Conservation (phyloP, 2,113 vertebrate genomes). For the Tragelaphus imberbis region DNA sequence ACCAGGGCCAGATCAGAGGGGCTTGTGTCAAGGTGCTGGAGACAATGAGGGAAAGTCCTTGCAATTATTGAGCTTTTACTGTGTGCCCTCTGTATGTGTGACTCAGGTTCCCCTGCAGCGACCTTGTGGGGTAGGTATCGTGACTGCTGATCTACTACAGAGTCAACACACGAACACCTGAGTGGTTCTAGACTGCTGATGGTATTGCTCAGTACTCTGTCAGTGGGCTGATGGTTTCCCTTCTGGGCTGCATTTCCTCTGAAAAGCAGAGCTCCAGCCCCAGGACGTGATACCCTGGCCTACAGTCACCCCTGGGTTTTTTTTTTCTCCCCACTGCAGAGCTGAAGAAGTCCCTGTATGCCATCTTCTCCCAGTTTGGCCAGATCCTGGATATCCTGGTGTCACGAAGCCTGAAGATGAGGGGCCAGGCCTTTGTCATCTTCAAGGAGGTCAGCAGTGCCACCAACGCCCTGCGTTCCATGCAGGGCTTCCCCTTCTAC, state of each 20-base stretch:
- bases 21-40: not conserved
- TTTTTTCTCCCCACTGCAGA: conserved; percentile 75
- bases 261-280: not conserved
- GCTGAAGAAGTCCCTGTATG: conserved; percentile 93
- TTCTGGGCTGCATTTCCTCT: not conserved
- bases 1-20: not conserved
- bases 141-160: not conserved
- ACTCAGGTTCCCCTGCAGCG: not conserved
- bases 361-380: conserved; percentile 95
- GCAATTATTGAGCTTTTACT: accelerated
- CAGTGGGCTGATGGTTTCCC: not conserved
- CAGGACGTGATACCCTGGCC: not conserved
- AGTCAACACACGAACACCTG: accelerated
- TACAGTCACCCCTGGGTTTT: not conserved
- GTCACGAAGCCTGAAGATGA: conserved; percentile 89
- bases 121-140: not conserved
- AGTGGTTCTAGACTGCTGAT: not conserved
- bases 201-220: not conserved
- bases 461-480: conserved; percentile 91
- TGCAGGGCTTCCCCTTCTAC: conserved; percentile 96
- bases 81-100: accelerated
- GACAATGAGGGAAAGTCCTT: not conserved
- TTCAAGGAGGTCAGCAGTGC: conserved; percentile 95
- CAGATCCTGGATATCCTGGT: conserved; percentile 94
- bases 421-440: conserved; percentile 94